A percentile compares a stretch with the other conserved stretches of the same genome.
phyloP scores from a whole-genome alignment of 2,888 invertebrate species.

The Cyclophora punctaria region DNA sequence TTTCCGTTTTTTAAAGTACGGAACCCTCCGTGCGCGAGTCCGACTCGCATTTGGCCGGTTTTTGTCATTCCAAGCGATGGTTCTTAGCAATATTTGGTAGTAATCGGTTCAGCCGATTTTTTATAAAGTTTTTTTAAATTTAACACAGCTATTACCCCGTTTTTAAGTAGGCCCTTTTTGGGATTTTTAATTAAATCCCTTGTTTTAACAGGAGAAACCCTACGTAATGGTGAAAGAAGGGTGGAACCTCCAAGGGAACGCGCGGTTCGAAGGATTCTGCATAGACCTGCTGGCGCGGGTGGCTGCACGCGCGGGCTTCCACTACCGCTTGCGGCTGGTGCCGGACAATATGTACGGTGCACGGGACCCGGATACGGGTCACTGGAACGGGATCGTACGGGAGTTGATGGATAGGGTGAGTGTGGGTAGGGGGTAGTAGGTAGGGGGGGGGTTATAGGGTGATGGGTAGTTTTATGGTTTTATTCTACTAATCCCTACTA shows the following conservation, averaged over 20 bases:
- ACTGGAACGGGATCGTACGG: conserved; percentile 93
- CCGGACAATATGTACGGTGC: conserved; percentile 94
- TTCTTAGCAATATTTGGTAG: too few relatives aligned
- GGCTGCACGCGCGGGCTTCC: conserved; percentile 89
- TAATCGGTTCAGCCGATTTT: too few relatives aligned
- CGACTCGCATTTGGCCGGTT: too few relatives aligned
- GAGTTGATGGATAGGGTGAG: conserved; percentile 89
- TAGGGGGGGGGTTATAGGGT: too few relatives aligned
- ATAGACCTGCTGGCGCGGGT: conserved; percentile 90
- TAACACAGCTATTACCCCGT: not conserved
- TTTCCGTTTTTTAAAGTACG: too few relatives aligned
- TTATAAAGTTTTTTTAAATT: not conserved
- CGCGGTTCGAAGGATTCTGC: conserved; percentile 92
- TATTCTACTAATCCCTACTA: too few relatives aligned
- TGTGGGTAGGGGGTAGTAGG: not conserved
- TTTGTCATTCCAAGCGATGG: too few relatives aligned
- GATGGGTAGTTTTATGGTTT: too few relatives aligned
- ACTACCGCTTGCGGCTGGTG: conserved; percentile 86
- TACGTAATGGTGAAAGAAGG: conserved; percentile 93
- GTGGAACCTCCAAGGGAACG: conserved; percentile 89
- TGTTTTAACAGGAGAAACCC: conserved; percentile 82
- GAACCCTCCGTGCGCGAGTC: too few relatives aligned
- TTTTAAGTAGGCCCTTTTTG: too few relatives aligned
- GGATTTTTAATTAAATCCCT: not conserved
- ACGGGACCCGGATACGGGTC: conserved; percentile 87